These are phyloP conservation scores for Aurelia aurita DNA, from an alignment of 30 jellyfish, hydroid and myxozoan genomes.

Conservation along the genomic window DNA sequence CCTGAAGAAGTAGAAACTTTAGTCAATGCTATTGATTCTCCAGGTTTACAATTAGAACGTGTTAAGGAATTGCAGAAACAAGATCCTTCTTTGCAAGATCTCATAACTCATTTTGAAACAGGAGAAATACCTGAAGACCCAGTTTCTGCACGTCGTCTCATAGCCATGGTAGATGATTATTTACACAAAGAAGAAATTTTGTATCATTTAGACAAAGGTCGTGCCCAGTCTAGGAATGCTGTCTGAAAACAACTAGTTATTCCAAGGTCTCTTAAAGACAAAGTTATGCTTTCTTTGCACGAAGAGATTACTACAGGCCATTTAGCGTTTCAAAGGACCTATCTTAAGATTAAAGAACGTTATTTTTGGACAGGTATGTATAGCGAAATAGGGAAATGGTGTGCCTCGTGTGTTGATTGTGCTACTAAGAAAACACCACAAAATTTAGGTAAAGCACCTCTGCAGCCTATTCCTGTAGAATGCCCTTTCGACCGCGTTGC, in stretches of 20 bases:
- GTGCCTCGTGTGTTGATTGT: constrained; percentile 66
- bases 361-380: constrained; percentile 69
- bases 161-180: constrained; percentile 52
- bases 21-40: constrained; percentile 20
- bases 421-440: constrained; percentile 26
- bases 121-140: not conserved
- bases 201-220: constrained; percentile 42
- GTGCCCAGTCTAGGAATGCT: constrained; percentile 31
- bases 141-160: constrained; percentile 24
- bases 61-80: constrained; percentile 4
- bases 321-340: constrained; percentile 36
- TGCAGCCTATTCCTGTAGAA: constrained; percentile 60
- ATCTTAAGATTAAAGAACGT: constrained; percentile 17
- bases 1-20: not conserved
- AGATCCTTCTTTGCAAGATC: constrained; percentile 24
- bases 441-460: too few relatives aligned
- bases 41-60: constrained; percentile 24
- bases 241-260: constrained; percentile 45
- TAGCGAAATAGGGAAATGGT: constrained; percentile 52
- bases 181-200: constrained; percentile 38
- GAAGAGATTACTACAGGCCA: constrained; percentile 62
- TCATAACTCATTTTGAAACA: constrained; percentile 2
- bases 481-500: constrained; percentile 62
- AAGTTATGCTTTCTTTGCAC: constrained; percentile 46
- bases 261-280: constrained; percentile 52